These are phyloP conservation scores for Vombatus ursinus DNA, from an alignment of 2,113 vertebrate species.

Conservation along the genomic window DNA sequence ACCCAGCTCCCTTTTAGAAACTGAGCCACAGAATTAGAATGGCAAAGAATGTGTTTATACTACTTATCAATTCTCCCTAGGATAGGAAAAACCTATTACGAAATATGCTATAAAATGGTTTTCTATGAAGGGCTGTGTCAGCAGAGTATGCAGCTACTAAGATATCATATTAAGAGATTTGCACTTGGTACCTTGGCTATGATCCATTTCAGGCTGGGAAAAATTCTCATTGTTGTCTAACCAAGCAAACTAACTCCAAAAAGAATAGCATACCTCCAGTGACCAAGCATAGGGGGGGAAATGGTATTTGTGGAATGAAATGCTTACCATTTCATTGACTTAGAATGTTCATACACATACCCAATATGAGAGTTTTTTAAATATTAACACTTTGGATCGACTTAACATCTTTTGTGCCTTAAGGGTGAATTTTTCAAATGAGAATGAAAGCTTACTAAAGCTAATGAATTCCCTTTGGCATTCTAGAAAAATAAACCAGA, in stretches of 20 bases:
- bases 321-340: neutral
- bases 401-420: conserved; percentile 44
- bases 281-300: neutral
- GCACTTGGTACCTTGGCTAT: conserved; percentile 45
- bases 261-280: neutral
- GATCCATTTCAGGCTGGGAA: conserved; percentile 46
- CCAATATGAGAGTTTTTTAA: conserved; percentile 12
- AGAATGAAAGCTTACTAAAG: conserved; percentile 49
- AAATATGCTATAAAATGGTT: conserved; percentile 33
- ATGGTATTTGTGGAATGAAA: neutral
- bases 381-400: conserved; percentile 17
- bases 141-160: neutral
- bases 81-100: conserved; percentile 53
- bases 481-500: neutral
- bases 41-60: conserved; percentile 60
- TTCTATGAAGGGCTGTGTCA: conserved; percentile 3
- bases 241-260: neutral
- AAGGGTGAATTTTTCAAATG: conserved; percentile 53
- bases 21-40: conserved; percentile 14
- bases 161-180: conserved; percentile 57
- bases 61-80: conserved; percentile 54
- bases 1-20: conserved; percentile 33
- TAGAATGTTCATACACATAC: neutral
- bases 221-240: conserved; percentile 2
- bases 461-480: conserved; percentile 43